Evolutionary conservation across 2,888 invertebrate species (phyloP), one percentile per base, ranked within the genome.

Genomic region (Spodoptera littoralis): DNA sequence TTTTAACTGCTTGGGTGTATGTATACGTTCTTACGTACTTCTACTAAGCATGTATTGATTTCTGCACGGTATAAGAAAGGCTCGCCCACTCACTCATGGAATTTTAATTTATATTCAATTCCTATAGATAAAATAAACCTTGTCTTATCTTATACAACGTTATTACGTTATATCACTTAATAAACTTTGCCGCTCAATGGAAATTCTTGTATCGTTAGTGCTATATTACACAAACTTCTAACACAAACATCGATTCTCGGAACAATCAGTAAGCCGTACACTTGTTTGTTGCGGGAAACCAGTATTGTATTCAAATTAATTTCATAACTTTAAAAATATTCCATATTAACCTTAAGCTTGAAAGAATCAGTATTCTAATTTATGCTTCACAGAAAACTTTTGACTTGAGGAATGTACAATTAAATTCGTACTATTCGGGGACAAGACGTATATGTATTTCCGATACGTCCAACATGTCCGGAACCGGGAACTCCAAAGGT

Each of bases 391-490:
- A 22, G 13, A 11, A 30, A 13, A 8, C 22, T 11, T 22, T 48
- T 13, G 5, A 36, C 11, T 44, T 36, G 4, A 36, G 5, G 9
- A 36, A 36, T 36, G 11, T 12, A 12, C 42, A 66, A 24, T 18
- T 8, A 11, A n/a, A 44, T 67, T 41, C 3, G 4, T 12, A 18
- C 11, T 2, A 11, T 8, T 41, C 27, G 3, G 9, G n/a, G 24
- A 44, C n/a, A 41, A 12, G 0, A 1, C 18, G 43, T n/a, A 18
- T 30, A 47, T 27, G 67, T 24, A 49, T 58, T 49, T 44, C 22
- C 58, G 5, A 49, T 57, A 43, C 12, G 11, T 24, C 36, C 24
- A 43, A 41, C 12, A 48, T 13, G 47, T 36, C 12, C n/a, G 36
- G n/a, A 4, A 36, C 9, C 0, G 27, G 11, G 41, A 11, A 67